phyloP scores from a whole-genome alignment of 30 jellyfish, hydroid and myxozoan genomes.

The Turritopsis dohrnii region DNA sequence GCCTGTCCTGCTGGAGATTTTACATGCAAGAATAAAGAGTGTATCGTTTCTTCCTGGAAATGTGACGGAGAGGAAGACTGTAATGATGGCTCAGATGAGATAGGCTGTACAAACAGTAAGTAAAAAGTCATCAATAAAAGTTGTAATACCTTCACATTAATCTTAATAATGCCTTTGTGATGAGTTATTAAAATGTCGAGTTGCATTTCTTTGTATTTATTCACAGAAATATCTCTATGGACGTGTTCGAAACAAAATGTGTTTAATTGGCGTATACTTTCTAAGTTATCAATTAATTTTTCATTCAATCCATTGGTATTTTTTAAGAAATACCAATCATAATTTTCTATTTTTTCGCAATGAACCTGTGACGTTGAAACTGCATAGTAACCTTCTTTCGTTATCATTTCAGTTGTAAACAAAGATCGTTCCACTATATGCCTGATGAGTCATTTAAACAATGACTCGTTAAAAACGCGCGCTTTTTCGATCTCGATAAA shows the following conservation, averaged over 20 bases:
- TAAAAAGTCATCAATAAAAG: background rate
- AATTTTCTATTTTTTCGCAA: background rate
- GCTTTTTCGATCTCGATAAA: background rate
- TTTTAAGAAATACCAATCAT: background rate
- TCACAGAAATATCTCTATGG: too few relatives aligned
- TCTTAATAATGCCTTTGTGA: background rate
- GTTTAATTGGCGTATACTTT: background rate
- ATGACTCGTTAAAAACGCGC: background rate
- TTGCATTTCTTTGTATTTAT: too few relatives aligned
- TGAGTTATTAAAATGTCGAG: too few relatives aligned
- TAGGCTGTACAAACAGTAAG: constrained; percentile 35
- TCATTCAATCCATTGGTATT: background rate
- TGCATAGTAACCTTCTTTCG: background rate
- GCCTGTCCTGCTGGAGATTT: constrained; percentile 47
- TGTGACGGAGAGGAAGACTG: constrained; percentile 82
- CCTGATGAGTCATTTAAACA: background rate
- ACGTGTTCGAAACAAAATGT: too few relatives aligned
- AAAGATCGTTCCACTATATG: background rate
- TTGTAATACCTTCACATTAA: background rate
- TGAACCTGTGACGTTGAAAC: background rate
- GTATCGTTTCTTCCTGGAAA: constrained; percentile 57
- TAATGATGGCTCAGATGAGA: constrained; percentile 67
- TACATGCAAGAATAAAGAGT: constrained; percentile 55
- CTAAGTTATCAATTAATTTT: background rate
- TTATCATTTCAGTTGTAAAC: background rate